Conservation (phyloP, 1,140 invertebrate genomes). For the Drosophila serrata region DNA sequence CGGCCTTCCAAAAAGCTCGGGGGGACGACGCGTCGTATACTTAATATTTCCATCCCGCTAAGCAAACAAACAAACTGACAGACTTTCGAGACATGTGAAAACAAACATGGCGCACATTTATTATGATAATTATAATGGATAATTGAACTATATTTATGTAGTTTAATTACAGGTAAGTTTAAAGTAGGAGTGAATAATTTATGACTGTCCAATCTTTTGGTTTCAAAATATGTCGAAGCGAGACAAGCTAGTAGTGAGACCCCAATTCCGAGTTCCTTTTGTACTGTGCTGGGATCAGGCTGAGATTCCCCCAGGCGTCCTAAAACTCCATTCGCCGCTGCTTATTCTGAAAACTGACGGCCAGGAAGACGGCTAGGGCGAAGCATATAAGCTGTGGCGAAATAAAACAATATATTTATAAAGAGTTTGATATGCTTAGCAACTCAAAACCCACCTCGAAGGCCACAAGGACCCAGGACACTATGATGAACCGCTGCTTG, state of each 20-base stretch:
- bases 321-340: slow-evolving; percentile 82
- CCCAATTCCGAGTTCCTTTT: slow-evolving; percentile 35
- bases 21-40: slow-evolving; percentile 40
- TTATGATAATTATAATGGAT: slow-evolving; percentile 42
- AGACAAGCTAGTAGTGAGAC: slow-evolving; percentile 34
- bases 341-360: slow-evolving; percentile 80
- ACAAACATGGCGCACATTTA: slow-evolving; percentile 43
- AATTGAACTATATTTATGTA: slow-evolving; percentile 45
- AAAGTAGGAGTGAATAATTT: slow-evolving; percentile 42
- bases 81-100: slow-evolving; percentile 27
- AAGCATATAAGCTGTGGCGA: slow-evolving; percentile 67
- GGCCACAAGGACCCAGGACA: slow-evolving; percentile 71
- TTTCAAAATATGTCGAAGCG: slow-evolving; percentile 48
- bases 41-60: slow-evolving; percentile 21
- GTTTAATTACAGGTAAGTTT: slow-evolving; percentile 39
- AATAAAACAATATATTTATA: slow-evolving; percentile 7
- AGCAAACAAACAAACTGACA: slow-evolving; percentile 26
- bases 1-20: slow-evolving; percentile 1
- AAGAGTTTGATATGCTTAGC: no score
- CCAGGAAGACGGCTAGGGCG: slow-evolving; percentile 63
- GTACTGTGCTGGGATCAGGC: slow-evolving; percentile 43
- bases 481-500: slow-evolving; percentile 59
- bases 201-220: slow-evolving; percentile 37
- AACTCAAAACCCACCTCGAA: slow-evolving; percentile 60
- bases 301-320: slow-evolving; percentile 2